Evolutionary conservation across 2,113 vertebrate genomes (phyloP), one percentile per base, ranked within the genome.

Genomic region (Pseudorhombus dupliciocellatus): DNA sequence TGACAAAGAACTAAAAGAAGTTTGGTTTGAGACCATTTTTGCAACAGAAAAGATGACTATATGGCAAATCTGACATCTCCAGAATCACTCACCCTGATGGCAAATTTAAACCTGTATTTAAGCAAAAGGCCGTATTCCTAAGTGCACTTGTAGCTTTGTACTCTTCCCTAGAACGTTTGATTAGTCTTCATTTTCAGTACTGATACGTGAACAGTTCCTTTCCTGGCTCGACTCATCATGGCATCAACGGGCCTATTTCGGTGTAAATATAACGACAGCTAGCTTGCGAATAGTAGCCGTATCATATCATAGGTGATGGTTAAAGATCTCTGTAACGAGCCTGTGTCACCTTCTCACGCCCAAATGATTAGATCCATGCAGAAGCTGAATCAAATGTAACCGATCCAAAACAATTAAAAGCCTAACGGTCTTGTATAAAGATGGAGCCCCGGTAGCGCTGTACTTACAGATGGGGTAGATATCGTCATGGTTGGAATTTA

Each of bases 191-290:
- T 89, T 82, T 92, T 92, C 90, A 92, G 91, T 75, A 91, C 90
- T 68, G 84, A 84, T 66, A 84, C 50, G 86, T 87, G 91, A 91
- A 92, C 91, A 92, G 91, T 91, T 91, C 90, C 90, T 90, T 75
- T 79, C 70, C 72, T 85, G 76, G 69, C 88, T 80, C 72, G 37
- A 54, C 75, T 82, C 84, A 80, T 84, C 80, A 74, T 79, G 74
- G 77, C 75, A 88, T 76, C 78, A 66, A 74, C 74, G 85, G 90
- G 89, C 90, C 90, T 82, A 79, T 87, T 91, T 82, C 74, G 77
- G 85, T 87, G 85, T 84, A 89, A 91, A 91, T 88, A 91, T 84
- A 88, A 89, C 75, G 80, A 79, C 80, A 80, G 84, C 83, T 90
- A 90, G 87, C 89, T 81, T 80, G 81, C 80, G 75, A 87, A 87